Conservation (phyloP, 2,888 invertebrate species). For the Lasioglossum morio region DNA sequence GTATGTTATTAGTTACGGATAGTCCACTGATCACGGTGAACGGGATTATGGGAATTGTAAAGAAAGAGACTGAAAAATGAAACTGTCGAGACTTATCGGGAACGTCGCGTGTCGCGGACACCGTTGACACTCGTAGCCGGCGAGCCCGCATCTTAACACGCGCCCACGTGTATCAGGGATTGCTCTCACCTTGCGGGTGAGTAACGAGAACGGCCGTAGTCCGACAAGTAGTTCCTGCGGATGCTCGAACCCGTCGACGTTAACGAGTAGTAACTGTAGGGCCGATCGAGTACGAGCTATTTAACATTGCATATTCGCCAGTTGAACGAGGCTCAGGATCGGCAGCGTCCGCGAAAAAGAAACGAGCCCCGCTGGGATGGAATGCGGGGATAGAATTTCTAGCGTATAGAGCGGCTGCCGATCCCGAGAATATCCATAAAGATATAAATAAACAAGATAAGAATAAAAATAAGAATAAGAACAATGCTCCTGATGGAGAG, state of each 20-base stretch:
- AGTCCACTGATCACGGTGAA: neutral
- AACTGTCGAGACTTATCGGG: conserved; percentile 32
- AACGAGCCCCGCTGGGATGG: neutral
- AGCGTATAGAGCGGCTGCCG: conserved; percentile 35
- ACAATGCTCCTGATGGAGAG: neutral
- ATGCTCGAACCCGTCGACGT: conserved; percentile 62
- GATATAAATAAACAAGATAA: neutral
- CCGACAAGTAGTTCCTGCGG: conserved; percentile 72
- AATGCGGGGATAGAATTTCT: neutral
- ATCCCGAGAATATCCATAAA: conserved; percentile 32
- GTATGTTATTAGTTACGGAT: neutral
- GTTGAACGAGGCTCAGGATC: conserved; percentile 38
- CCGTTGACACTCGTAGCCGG: conserved; percentile 10
- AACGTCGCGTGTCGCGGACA: conserved; percentile 6
- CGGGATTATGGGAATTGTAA: neutral
- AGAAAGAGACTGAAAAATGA: neutral
- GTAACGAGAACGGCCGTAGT: conserved; percentile 70
- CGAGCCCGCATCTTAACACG: conserved; percentile 6
- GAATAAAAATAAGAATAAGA: neutral
- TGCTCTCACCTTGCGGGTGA: conserved; percentile 77
- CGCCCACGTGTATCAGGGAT: conserved; percentile 28
- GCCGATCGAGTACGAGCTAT: conserved; percentile 63
- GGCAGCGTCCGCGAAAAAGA: conserved; percentile 26
- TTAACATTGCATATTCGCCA: conserved; percentile 28
- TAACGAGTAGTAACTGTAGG: conserved; percentile 73